These are phyloP conservation scores for Tor tambroides DNA, from an alignment of 2,113 vertebrate species.

Conservation along the genomic window DNA sequence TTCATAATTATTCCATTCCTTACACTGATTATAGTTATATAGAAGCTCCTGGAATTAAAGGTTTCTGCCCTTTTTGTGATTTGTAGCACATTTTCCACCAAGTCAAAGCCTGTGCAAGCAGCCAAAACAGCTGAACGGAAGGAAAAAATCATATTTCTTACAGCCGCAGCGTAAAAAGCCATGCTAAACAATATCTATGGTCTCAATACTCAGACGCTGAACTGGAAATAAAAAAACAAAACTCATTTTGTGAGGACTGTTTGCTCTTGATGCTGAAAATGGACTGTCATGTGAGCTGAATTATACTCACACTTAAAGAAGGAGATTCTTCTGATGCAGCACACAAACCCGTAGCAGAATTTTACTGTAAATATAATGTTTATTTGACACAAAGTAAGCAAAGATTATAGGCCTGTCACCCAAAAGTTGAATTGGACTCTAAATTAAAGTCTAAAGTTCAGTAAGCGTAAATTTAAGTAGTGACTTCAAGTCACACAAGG, in stretches of 20 bases:
- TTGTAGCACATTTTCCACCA: constrained; percentile 34
- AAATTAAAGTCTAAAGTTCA: too few relatives aligned
- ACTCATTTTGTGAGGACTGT: background rate
- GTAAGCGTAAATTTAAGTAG: too few relatives aligned
- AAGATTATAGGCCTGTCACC: too few relatives aligned
- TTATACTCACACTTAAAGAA: constrained; percentile 14
- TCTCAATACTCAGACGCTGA: background rate
- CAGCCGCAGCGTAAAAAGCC: constrained; percentile 25
- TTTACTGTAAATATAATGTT: too few relatives aligned
- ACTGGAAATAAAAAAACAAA: constrained; percentile 23
- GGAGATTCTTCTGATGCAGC: constrained; percentile 2
- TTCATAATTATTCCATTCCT: background rate
- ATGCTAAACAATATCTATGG: constrained; percentile 32
- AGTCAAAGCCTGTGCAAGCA: constrained; percentile 11
- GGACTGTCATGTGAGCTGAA: background rate
- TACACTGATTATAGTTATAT: background rate
- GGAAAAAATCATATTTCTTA: constrained; percentile 16
- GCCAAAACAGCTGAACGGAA: constrained; percentile 1
- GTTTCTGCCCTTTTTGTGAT: constrained; percentile 9
- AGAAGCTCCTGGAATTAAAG: constrained; percentile 3
- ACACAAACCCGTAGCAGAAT: too few relatives aligned
- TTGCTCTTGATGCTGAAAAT: background rate
- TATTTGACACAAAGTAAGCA: too few relatives aligned
- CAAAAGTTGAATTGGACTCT: too few relatives aligned
- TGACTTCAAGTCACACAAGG: too few relatives aligned